Evolutionary conservation across 2,113 vertebrate species (phyloP), one percentile per base, ranked within the genome.

Genomic region (Neofelis nebulosa): DNA sequence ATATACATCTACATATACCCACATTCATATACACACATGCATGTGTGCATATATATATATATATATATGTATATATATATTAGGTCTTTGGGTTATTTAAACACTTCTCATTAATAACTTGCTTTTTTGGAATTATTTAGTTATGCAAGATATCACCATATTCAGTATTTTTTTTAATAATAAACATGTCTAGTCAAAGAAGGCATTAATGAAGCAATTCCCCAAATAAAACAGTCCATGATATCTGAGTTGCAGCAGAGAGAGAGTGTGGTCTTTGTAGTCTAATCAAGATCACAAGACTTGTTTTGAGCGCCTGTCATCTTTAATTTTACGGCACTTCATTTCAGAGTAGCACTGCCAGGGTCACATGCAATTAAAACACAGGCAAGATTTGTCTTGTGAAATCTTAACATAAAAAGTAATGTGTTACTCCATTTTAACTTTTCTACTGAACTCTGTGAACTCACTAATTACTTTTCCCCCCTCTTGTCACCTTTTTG

Each of bases 131-230:
- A 98, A 99, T 98, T 98, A 98, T 99, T 99, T 99, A 98, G 98
- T 98, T 98, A 97, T 98, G 97, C 97, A 98, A 98, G 99, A 98
- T 99, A 98, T 97, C 98, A 98, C 98, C 98, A 98, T 98, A 98
- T 98, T 99, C 98, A 96, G 97, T 98, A 97, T 98, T 99, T 99
- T 93, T 99, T 99, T 57, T 23, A 5, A 98, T 99, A 99, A 99
- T 99, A 99, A 99, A 99, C 99, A 99, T 99, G 98, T 99, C 99
- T 99, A 99, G 99, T 99, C 99, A 99, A 99, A 99, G 99, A 99
- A 99, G 99, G 99, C 98, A 99, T 99, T 99, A 99, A 99, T 99
- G 99, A 99, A 99, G 99, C 99, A 99, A 99, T 99, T 99, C 99
- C 99, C 99, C 99, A 99, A 99, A 99, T 99, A 99, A 99, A 99